Conservation (phyloP, 2,797 vertebrate species). For the Taenioides sp. region DNA sequence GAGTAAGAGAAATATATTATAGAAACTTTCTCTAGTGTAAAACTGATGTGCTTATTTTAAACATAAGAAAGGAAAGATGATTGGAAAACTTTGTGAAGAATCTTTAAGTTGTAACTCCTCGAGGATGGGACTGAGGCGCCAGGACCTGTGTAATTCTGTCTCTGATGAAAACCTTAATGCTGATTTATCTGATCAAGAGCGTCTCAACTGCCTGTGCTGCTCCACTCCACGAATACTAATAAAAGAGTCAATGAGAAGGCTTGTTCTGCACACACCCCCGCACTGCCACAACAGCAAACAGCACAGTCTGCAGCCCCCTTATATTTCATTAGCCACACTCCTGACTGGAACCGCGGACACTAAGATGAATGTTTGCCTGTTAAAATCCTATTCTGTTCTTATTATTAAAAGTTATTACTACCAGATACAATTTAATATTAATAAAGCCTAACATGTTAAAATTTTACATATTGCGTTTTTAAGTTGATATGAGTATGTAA, state of each 20-base stretch:
- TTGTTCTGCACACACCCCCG: constrained; percentile 34
- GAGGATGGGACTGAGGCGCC: constrained; percentile 44
- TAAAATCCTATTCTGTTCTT: not conserved
- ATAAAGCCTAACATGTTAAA: not conserved
- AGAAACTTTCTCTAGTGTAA: constrained; percentile 56
- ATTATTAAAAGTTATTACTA: not conserved
- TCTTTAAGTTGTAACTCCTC: constrained; percentile 58
- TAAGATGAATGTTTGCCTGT: not conserved
- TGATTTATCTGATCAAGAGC: constrained; percentile 75
- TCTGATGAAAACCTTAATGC: constrained; percentile 72
- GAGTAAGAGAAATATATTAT: constrained; percentile 43
- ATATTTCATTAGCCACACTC: constrained; percentile 17
- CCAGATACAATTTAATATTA: not conserved
- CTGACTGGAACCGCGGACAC: constrained; percentile 10
- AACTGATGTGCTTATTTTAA: constrained; percentile 73
- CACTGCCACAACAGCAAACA: constrained; percentile 24
- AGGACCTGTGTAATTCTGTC: constrained; percentile 67
- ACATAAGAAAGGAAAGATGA: constrained; percentile 65
- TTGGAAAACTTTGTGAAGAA: constrained; percentile 73
- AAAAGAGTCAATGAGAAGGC: constrained; percentile 38
- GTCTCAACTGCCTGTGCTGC: constrained; percentile 56
- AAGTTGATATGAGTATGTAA: not conserved
- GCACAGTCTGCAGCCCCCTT: constrained; percentile 1
- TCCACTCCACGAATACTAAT: constrained; percentile 71
- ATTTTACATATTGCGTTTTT: not conserved